These are phyloP conservation scores for Scaptomyza graminum DNA, from an alignment of 1,140 invertebrate species.

Conservation along the genomic window DNA sequence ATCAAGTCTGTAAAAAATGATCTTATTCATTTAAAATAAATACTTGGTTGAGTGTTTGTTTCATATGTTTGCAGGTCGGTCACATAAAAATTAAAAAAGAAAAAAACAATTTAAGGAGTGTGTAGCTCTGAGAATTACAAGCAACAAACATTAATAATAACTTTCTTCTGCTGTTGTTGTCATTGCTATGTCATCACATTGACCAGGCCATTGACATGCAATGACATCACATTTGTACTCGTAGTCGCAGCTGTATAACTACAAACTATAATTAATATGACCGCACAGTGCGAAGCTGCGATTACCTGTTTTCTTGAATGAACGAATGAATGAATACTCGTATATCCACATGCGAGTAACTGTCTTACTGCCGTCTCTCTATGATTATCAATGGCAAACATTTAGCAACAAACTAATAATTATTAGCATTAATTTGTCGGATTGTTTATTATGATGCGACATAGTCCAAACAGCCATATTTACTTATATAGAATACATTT, in stretches of 20 bases:
- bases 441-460: conserved; percentile 29
- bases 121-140: conserved; percentile 29
- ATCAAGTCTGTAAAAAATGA: conserved; percentile 1
- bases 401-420: conserved; percentile 38
- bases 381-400: conserved; percentile 59
- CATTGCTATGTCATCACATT: conserved; percentile 36
- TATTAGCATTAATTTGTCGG: conserved; percentile 44
- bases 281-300: conserved; percentile 11
- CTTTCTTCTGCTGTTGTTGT: conserved; percentile 29
- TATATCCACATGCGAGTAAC: not conserved
- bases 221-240: conserved; percentile 46
- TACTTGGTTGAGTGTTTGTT: not conserved
- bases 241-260: conserved; percentile 2
- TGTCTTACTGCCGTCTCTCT: not conserved
- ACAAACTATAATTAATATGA: conserved; percentile 55
- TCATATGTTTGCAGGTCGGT: conserved; percentile 9
- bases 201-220: conserved; percentile 48
- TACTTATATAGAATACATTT: not conserved
- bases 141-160: conserved; percentile 16
- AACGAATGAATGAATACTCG: conserved; percentile 30
- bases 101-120: conserved; percentile 26
- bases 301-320: conserved; percentile 28
- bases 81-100: conserved; percentile 4
- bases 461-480: conserved; percentile 21
- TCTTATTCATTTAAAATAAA: not conserved